Conservation (phyloP, 2,888 invertebrate genomes). For the Cacoxenus indagator region DNA sequence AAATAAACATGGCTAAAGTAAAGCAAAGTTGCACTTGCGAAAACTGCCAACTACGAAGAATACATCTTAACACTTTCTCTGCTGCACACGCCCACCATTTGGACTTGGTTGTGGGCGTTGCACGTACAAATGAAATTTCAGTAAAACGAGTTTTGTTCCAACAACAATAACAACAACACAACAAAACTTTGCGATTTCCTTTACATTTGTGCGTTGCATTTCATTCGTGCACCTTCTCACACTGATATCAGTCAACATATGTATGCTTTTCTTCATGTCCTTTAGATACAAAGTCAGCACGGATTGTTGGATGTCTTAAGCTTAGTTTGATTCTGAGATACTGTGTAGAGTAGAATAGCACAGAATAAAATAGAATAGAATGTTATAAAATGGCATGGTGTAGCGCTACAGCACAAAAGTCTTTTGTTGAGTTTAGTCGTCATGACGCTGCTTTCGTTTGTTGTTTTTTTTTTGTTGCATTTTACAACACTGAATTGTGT, state of each 20-base stretch:
- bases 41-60: background rate
- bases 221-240: background rate
- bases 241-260: background rate
- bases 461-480: background rate
- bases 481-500: background rate
- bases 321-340: background rate
- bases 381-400: no score
- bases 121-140: conserved; percentile 41
- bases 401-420: background rate
- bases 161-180: no score
- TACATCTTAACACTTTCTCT: background rate
- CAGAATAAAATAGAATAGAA: no score
- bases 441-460: background rate
- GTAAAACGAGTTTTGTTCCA: conserved; percentile 53
- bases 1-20: conserved; percentile 3
- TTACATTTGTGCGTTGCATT: background rate
- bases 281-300: background rate
- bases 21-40: background rate
- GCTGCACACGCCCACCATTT: background rate
- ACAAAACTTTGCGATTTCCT: conserved; percentile 45
- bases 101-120: background rate
- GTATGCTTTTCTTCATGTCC: background rate
- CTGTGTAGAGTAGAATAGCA: background rate
- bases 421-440: no score
- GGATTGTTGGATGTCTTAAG: background rate